These are phyloP conservation scores for Mythimna pallens DNA, from an alignment of 2,888 invertebrate species.

Conservation along the genomic window DNA sequence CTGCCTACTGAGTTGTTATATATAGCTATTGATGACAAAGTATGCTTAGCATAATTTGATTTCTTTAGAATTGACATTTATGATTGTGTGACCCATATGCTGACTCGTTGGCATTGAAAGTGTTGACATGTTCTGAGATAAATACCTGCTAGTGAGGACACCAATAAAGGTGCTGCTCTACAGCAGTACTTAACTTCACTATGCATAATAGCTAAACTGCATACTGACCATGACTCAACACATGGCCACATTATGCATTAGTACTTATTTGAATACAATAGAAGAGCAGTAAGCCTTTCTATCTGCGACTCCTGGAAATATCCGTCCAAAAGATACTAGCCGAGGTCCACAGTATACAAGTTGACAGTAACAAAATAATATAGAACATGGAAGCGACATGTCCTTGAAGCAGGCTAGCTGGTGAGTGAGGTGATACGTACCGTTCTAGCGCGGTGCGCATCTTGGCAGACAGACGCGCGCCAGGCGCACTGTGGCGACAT, in stretches of 20 bases:
- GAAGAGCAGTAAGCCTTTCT: not conserved
- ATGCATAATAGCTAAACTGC: not conserved
- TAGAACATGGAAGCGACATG: not conserved
- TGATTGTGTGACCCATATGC: too few species aligned
- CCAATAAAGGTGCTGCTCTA: not conserved
- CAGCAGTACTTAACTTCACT: not conserved
- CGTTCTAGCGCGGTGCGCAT: conserved; percentile 83
- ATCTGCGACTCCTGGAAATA: not conserved
- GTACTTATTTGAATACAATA: not conserved
- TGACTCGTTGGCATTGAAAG: too few species aligned
- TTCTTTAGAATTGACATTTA: too few species aligned
- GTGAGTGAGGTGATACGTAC: conserved; percentile 62
- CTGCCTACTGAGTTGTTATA: too few species aligned
- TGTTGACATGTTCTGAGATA: too few species aligned
- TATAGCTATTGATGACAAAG: too few species aligned
- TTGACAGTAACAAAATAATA: not conserved
- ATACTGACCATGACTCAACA: too few species aligned
- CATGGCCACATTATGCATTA: not conserved
- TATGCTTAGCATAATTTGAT: too few species aligned
- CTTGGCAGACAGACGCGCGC: conserved; percentile 91
- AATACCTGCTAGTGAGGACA: not conserved
- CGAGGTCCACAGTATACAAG: not conserved
- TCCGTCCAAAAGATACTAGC: not conserved
- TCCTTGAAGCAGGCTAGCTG: not conserved
- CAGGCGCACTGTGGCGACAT: conserved; percentile 92